phyloP scores from a whole-genome alignment of 2,113 vertebrate genomes.

The Megaleporinus macrocephalus region DNA sequence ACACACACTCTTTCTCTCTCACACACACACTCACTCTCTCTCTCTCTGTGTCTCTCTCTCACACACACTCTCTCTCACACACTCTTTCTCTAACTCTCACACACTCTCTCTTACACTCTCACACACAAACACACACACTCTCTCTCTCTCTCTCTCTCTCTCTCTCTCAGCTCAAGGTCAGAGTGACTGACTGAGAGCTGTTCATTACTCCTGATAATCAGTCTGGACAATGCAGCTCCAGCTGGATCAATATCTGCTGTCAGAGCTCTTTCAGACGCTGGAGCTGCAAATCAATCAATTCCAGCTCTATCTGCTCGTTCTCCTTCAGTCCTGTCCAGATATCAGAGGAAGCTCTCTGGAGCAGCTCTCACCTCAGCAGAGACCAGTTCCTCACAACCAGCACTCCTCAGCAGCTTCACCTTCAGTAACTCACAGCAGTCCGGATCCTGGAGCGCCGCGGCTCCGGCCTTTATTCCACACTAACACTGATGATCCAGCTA shows the following conservation, averaged over 20 bases:
- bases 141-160: not conserved
- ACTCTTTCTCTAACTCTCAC: not conserved
- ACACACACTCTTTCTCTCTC: no score
- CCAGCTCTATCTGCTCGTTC: conserved; percentile 33
- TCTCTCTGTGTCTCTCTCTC: not conserved
- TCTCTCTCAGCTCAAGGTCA: conserved; percentile 83
- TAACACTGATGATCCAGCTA: no score
- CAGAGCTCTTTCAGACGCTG: conserved; percentile 53
- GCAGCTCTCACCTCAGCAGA: conserved; percentile 28
- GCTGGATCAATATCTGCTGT: conserved; percentile 79
- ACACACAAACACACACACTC: no score
- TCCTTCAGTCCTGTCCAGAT: conserved; percentile 34
- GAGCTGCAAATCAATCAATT: conserved; percentile 61
- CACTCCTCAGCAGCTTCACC: not conserved
- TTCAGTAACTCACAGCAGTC: not conserved
- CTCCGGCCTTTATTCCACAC: no score
- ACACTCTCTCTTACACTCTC: conserved; percentile 22
- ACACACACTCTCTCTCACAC: conserved; percentile 18
- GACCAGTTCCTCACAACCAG: not conserved
- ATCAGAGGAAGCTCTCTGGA: not conserved
- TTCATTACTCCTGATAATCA: conserved; percentile 91
- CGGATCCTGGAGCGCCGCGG: no score
- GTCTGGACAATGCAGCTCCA: conserved; percentile 85
- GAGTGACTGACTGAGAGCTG: conserved; percentile 80
- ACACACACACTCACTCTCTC: no score